Evolutionary conservation across 2,113 vertebrate genomes (phyloP).

Genomic region (Rhabdornis inornatus): DNA sequence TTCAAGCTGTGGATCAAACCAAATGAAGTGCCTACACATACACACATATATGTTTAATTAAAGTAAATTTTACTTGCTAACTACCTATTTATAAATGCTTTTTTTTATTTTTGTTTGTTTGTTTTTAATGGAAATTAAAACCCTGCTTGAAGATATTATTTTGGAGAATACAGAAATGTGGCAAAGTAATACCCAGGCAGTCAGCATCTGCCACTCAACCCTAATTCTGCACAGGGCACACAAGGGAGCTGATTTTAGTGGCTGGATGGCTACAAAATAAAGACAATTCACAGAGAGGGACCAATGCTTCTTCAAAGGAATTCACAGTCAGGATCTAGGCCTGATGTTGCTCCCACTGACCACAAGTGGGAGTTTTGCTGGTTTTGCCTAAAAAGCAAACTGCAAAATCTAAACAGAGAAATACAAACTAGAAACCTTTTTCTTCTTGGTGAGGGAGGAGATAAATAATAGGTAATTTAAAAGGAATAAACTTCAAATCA

Average conservation of each 20-base stretch:
- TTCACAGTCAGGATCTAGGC: neutral
- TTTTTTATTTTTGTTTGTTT: too few relatives aligned
- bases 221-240: neutral
- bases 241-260: neutral
- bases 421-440: neutral
- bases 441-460: neutral
- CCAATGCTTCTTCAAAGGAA: neutral
- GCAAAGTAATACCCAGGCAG: neutral
- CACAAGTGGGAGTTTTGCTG: constrained; percentile 7
- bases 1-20: neutral
- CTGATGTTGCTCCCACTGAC: neutral
- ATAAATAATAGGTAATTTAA: neutral
- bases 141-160: neutral
- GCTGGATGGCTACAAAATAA: neutral
- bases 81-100: neutral
- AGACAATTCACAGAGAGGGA: neutral
- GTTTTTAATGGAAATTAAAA: neutral
- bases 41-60: neutral
- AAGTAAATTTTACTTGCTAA: neutral
- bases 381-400: neutral
- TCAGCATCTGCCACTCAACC: neutral
- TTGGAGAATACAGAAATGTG: neutral
- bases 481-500: neutral
- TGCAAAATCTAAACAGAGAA: neutral
- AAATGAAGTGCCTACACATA: neutral